Evolutionary conservation across 64 coral and sea anemone genomes (phyloP).

Genomic region (Porites australiensis): DNA sequence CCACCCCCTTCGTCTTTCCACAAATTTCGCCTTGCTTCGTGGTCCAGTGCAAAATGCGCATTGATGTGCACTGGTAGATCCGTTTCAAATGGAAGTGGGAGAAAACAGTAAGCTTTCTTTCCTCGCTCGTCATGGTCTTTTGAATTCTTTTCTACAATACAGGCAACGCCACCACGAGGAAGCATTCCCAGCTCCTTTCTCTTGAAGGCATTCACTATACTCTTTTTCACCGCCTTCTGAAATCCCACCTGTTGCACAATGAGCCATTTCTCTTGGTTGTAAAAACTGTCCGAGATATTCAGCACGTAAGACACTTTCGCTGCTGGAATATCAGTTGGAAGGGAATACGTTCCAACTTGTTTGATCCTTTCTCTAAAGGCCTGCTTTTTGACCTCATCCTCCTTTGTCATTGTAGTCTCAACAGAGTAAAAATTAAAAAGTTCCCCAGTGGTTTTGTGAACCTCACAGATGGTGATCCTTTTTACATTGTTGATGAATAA

Average conservation of each 20-base stretch:
- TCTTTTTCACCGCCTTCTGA: not conserved
- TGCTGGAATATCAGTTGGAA: not conserved
- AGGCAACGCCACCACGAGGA: constrained; percentile 64
- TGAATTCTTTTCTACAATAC: not conserved
- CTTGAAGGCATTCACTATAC: constrained; percentile 26
- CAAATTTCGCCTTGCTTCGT: constrained; percentile 69
- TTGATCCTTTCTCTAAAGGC: constrained; percentile 38
- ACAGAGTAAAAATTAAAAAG: constrained; percentile 40
- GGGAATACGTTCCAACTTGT: not conserved
- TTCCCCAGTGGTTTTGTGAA: constrained; percentile 21
- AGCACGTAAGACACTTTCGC: constrained; percentile 65
- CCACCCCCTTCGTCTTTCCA: constrained; percentile 19
- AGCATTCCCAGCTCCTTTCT: constrained; percentile 65
- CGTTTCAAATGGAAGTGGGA: constrained; percentile 67
- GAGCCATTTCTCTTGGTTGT: too few species aligned
- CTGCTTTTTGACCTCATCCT: constrained; percentile 65
- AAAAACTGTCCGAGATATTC: constrained; percentile 44
- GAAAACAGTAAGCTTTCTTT: constrained; percentile 74
- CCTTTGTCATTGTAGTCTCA: constrained; percentile 14
- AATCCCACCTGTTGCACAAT: not conserved
- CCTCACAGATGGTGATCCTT: constrained; percentile 57
- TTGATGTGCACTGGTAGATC: constrained; percentile 79
- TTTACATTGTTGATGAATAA: constrained; percentile 87
- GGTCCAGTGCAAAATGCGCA: constrained; percentile 74
- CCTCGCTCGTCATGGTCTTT: not conserved